phyloP scores from a whole-genome alignment of 2,888 invertebrate genomes.

The Octodonta nipae region DNA sequence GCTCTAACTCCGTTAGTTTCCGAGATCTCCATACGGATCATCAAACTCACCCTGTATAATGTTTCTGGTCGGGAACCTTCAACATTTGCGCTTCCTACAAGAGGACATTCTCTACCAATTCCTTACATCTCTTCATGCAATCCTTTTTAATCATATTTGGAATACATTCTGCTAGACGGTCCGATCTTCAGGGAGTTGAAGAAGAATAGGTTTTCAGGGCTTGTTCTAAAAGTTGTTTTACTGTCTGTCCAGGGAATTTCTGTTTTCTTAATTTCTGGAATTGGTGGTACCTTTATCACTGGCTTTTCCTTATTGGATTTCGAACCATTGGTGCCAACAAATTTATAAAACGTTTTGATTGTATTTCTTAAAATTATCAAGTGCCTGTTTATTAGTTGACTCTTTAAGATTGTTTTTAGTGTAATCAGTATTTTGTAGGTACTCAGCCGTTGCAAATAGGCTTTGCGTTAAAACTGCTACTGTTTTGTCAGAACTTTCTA shows the following conservation, averaged over 20 bases:
- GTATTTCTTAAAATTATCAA: conserved; percentile 78
- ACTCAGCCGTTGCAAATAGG: conserved; percentile 88
- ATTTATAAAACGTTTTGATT: conserved; percentile 53
- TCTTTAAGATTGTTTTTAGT: conserved; percentile 73
- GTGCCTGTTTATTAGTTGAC: conserved; percentile 83
- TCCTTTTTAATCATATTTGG: conserved; percentile 91
- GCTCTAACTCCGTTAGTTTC: too few species aligned
- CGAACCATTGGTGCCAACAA: conserved; percentile 25
- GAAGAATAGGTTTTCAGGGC: conserved; percentile 90
- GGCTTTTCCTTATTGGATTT: conserved; percentile 26
- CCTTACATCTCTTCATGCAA: conserved; percentile 94
- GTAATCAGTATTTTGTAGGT: conserved; percentile 78
- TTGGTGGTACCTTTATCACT: conserved; percentile 15
- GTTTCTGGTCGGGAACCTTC: too few species aligned
- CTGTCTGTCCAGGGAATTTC: conserved; percentile 77
- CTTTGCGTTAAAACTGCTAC: conserved; percentile 61
- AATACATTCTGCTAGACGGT: conserved; percentile 80
- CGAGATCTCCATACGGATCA: too few species aligned
- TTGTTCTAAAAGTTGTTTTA: conserved; percentile 91
- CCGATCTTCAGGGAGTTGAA: conserved; percentile 85
- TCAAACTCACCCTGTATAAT: too few species aligned
- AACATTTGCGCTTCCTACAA: conserved; percentile 92
- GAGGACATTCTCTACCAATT: conserved; percentile 90
- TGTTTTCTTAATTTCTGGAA: conserved; percentile 24
- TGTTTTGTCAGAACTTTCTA: conserved; percentile 44